phyloP scores from a whole-genome alignment of 2,113 vertebrate genomes.

The pig (Sus scrofa) region T2T-Sscrofa CM000813.6:32623001-32623500 shows the following conservation, averaged over 20 bases:
- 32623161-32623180: background rate
- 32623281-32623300: background rate
- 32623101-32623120: background rate
- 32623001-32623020: background rate
- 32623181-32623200: background rate
- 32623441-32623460: background rate
- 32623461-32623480: background rate
- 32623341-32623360: background rate
- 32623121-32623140: background rate
- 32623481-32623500: too few species aligned
- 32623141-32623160: background rate
- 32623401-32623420: constrained; percentile 35
- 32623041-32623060: background rate
- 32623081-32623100: background rate
- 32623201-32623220: background rate
- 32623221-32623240: background rate
- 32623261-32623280: background rate
- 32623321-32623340: background rate
- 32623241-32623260: background rate
- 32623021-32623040: background rate
- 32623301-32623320: background rate
- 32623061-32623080: background rate
- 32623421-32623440: background rate
- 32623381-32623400: background rate
- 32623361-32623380: background rate